A percentile compares a stretch with the other conserved stretches of the same genome.
phyloP scores from a whole-genome alignment of 92 coral and sea anemone species.

The Heteractis magnifica region DNA sequence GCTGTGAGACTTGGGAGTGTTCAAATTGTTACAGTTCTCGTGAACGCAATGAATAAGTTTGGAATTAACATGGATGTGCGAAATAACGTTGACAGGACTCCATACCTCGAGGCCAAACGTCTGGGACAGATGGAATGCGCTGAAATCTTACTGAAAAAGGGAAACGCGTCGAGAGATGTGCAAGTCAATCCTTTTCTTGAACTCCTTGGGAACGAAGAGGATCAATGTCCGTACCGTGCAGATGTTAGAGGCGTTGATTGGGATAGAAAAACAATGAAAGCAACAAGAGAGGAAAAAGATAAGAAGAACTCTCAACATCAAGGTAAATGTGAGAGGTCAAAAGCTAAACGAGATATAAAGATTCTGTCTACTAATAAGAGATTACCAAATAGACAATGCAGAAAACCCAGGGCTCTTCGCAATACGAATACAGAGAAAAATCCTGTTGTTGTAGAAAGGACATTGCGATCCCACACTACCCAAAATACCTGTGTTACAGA shows the following conservation, averaged over 20 bases:
- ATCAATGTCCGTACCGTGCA: conserved; percentile 23
- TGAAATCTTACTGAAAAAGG: conserved; percentile 57
- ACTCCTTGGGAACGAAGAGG: conserved; percentile 21
- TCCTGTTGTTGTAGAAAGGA: not conserved
- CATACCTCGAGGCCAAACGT: conserved; percentile 86
- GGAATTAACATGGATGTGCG: conserved; percentile 79
- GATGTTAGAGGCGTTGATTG: conserved; percentile 43
- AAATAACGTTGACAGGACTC: conserved; percentile 85
- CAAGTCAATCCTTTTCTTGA: conserved; percentile 93
- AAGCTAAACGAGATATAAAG: conserved; percentile 5
- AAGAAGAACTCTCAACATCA: conserved; percentile 1
- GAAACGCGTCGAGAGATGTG: conserved; percentile 73
- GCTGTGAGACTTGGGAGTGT: conserved; percentile 76
- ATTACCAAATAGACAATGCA: conserved; percentile 8
- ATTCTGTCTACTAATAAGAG: not conserved
- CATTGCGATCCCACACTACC: not conserved
- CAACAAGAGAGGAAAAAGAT: conserved; percentile 12
- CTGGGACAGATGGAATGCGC: conserved; percentile 77
- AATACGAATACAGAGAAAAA: not conserved
- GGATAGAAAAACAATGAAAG: conserved; percentile 27
- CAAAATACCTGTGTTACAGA: not conserved
- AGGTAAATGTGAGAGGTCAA: not conserved
- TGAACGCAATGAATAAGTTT: conserved; percentile 72
- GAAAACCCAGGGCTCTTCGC: not conserved
- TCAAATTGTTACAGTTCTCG: conserved; percentile 63